phyloP scores from a whole-genome alignment of 2,888 invertebrate genomes.

The Endotricha flammealis region DNA sequence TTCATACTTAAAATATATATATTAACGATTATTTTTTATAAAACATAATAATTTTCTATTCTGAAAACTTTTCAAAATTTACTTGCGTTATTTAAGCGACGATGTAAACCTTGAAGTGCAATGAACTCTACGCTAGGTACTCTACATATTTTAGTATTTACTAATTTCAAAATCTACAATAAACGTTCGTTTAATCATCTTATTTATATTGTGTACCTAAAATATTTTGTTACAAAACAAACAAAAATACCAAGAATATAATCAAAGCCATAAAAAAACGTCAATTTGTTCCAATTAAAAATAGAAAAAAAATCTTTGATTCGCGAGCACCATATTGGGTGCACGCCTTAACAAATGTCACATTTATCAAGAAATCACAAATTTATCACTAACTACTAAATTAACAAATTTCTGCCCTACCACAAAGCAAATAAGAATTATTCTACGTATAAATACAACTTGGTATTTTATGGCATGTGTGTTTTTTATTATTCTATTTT shows the following conservation, averaged over 20 bases:
- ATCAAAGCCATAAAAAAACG: slow-evolving; percentile 29
- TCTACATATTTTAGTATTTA: too few species aligned
- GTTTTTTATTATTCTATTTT: slow-evolving; percentile 65
- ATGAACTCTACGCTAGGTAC: too few species aligned
- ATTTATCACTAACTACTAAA: background rate
- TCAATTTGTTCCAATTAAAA: slow-evolving; percentile 66
- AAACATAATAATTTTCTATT: too few species aligned
- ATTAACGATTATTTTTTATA: too few species aligned
- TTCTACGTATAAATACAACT: slow-evolving; percentile 21
- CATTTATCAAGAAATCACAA: slow-evolving; percentile 34
- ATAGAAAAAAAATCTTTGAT: slow-evolving; percentile 64
- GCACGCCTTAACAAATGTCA: slow-evolving; percentile 75
- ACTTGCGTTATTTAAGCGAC: too few species aligned
- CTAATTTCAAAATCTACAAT: too few species aligned
- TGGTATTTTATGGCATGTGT: slow-evolving; percentile 31
- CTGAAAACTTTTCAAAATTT: too few species aligned
- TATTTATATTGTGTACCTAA: too few species aligned
- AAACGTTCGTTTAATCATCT: too few species aligned
- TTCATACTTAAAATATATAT: too few species aligned
- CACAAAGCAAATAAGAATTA: slow-evolving; percentile 17
- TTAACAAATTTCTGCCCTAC: too few species aligned
- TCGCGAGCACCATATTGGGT: slow-evolving; percentile 63
- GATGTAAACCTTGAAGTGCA: too few species aligned
- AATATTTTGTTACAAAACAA: slow-evolving; percentile 34
- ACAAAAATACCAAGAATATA: slow-evolving; percentile 1